Evolutionary conservation across 2,797 vertebrate species (phyloP).

Genomic region (Meriones psammophilus): DNA sequence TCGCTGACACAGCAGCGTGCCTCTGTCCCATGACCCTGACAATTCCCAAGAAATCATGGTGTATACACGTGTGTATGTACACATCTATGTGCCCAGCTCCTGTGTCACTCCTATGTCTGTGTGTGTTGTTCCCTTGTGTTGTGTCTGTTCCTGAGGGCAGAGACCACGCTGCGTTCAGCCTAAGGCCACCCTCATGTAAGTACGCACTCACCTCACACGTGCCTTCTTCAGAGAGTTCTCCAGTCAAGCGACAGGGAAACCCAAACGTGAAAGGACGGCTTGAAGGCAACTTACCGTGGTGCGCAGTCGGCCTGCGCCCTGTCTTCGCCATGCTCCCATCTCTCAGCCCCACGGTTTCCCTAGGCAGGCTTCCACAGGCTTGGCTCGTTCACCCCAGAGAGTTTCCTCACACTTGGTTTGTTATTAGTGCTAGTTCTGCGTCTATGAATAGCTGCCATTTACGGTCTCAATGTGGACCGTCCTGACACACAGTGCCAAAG

Average conservation of each 20-base stretch:
- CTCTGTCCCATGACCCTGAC: neutral
- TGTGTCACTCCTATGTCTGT: too few species aligned
- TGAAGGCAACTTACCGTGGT: constrained; percentile 60
- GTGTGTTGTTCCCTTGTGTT: neutral
- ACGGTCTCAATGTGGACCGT: neutral
- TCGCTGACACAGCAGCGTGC: neutral
- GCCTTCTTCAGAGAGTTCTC: constrained; percentile 53
- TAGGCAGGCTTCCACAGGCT: constrained; percentile 66
- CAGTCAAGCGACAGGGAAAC: constrained; percentile 58
- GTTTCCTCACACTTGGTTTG: constrained; percentile 69
- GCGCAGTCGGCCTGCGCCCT: constrained; percentile 37
- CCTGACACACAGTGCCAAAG: neutral
- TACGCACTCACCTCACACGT: neutral
- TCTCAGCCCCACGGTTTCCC: constrained; percentile 65
- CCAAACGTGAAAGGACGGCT: constrained; percentile 61
- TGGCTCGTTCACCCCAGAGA: constrained; percentile 66
- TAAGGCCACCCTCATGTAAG: neutral
- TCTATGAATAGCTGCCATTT: constrained; percentile 58
- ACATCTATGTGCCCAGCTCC: neutral
- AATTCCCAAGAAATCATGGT: neutral
- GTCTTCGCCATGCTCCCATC: constrained; percentile 58
- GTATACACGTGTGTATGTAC: neutral
- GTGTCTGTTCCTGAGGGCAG: constrained; percentile 26
- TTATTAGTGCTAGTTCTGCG: neutral
- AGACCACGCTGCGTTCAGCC: neutral